phyloP scores from a whole-genome alignment of 2,113 vertebrate genomes.

The Micromys minutus region DNA sequence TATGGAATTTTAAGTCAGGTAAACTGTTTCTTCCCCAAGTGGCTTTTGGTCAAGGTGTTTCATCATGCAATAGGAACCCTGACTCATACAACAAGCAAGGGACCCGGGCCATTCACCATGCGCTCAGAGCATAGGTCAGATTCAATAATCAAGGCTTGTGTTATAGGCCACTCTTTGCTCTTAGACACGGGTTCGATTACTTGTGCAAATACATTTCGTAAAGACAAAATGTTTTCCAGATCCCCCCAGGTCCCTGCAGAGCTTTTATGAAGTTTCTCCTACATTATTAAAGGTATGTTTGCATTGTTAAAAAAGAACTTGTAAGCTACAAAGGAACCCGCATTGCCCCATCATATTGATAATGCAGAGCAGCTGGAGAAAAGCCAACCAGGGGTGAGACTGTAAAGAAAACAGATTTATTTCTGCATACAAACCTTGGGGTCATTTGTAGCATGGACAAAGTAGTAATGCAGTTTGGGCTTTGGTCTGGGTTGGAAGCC shows the following conservation, averaged over 20 bases:
- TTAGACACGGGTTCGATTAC: neutral
- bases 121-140: neutral
- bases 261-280: neutral
- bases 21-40: neutral
- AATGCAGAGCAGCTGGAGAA: neutral
- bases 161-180: neutral
- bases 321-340: constrained; percentile 19
- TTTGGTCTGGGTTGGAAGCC: neutral
- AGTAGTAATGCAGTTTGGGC: neutral
- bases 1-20: neutral
- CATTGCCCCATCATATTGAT: neutral
- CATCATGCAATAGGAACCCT: neutral
- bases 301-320: neutral
- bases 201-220: neutral
- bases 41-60: neutral
- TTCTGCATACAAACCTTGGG: neutral
- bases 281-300: neutral
- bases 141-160: neutral
- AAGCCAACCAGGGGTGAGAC: neutral
- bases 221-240: neutral
- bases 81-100: neutral
- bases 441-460: neutral
- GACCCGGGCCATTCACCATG: neutral
- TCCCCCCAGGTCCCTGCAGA: neutral
- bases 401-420: neutral